Conservation (phyloP, 2,888 invertebrate genomes). For the Belgica antarctica region DNA sequence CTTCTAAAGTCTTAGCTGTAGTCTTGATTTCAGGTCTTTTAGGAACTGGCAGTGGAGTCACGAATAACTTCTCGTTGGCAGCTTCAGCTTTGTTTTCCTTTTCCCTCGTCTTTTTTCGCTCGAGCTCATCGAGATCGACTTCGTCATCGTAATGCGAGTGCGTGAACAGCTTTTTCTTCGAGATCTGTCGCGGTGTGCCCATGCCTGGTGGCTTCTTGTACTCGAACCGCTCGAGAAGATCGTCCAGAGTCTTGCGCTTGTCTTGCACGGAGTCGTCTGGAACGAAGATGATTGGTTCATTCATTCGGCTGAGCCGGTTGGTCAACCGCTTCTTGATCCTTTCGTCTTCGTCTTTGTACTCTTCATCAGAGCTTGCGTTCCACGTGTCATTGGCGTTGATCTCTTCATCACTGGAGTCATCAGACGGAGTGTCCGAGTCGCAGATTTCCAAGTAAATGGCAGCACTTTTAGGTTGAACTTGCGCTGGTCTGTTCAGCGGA, state of each 20-base stretch:
- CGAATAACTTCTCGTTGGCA: not conserved
- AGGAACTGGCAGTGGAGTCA: not conserved
- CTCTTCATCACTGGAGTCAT: not conserved
- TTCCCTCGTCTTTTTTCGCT: not conserved
- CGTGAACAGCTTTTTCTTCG: slow-evolving; percentile 28
- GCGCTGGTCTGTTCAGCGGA: not conserved
- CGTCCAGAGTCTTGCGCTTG: not conserved
- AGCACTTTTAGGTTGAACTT: not conserved
- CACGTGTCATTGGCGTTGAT: slow-evolving; percentile 30
- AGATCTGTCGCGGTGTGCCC: not conserved
- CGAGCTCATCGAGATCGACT: not conserved
- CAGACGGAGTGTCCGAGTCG: slow-evolving; percentile 31
- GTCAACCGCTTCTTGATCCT: not conserved
- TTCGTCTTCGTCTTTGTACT: slow-evolving; percentile 6
- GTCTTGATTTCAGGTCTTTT: not conserved
- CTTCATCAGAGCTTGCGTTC: slow-evolving; percentile 41
- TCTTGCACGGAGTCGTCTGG: not conserved
- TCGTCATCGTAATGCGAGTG: slow-evolving; percentile 27
- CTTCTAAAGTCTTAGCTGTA: not conserved
- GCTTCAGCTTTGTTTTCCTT: too few species aligned
- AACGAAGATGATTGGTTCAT: slow-evolving; percentile 9
- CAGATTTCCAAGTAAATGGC: slow-evolving; percentile 30
- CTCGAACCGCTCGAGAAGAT: slow-evolving; percentile 9
- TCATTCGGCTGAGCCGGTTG: not conserved
- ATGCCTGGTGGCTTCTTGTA: slow-evolving; percentile 14